Conservation (phyloP, 2,113 vertebrate species). For the Alethe castanea region DNA sequence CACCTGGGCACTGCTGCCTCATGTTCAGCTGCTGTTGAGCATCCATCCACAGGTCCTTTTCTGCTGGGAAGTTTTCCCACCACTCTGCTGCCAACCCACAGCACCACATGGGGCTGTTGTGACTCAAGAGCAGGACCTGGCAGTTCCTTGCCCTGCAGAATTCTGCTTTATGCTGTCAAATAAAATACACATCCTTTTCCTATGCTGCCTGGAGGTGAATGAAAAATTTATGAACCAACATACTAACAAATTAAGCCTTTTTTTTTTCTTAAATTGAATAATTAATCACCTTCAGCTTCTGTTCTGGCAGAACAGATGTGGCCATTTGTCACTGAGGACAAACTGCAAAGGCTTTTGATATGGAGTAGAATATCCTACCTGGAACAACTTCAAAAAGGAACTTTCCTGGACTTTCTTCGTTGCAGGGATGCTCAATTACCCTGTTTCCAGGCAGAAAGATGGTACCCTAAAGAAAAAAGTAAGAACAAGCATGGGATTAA, state of each 20-base stretch:
- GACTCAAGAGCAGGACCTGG: background rate
- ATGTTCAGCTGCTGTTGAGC: accelerated
- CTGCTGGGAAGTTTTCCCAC: accelerated
- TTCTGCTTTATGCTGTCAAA: background rate
- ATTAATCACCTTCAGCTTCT: conserved; percentile 34
- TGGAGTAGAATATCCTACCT: conserved; percentile 78
- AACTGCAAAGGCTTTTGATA: background rate
- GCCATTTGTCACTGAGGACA: conserved; percentile 10
- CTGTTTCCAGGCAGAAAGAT: conserved; percentile 95
- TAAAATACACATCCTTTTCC: background rate
- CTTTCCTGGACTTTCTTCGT: conserved; percentile 89
- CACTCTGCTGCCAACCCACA: background rate
- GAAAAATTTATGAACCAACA: background rate
- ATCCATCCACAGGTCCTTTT: background rate
- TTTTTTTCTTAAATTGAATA: background rate
- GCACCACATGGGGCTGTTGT: accelerated
- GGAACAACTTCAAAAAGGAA: conserved; percentile 96
- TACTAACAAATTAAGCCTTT: background rate
- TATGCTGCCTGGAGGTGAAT: background rate
- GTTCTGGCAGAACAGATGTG: background rate
- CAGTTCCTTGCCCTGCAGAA: background rate
- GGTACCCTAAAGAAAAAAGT: conserved; percentile 77
- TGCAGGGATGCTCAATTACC: conserved; percentile 91
- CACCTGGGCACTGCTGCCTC: background rate
- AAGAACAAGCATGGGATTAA: background rate